Evolutionary conservation across 1,140 invertebrate genomes (phyloP).

Genomic region (Bombus impatiens): DNA sequence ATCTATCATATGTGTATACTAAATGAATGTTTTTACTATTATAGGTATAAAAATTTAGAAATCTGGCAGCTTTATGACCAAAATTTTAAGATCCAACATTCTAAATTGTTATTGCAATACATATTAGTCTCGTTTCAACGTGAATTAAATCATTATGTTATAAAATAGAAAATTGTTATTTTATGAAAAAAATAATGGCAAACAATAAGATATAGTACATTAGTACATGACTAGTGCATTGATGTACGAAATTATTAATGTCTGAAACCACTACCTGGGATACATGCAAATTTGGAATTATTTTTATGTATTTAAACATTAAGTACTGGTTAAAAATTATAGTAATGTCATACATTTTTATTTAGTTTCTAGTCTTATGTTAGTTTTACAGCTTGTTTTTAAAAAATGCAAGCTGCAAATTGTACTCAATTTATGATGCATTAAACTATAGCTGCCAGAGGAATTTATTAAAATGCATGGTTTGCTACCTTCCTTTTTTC

Average conservation of each 20-base stretch:
- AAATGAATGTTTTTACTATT: slow-evolving; percentile 61
- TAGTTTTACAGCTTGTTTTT: slow-evolving; percentile 43
- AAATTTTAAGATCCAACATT: slow-evolving; percentile 37
- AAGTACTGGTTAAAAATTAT: slow-evolving; percentile 55
- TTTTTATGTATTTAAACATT: slow-evolving; percentile 14
- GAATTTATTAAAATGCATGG: slow-evolving; percentile 58
- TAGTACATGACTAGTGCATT: slow-evolving; percentile 39
- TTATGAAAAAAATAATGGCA: slow-evolving; percentile 28
- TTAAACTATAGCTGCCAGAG: slow-evolving; percentile 69
- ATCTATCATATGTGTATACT: slow-evolving; percentile 52
- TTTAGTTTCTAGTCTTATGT: slow-evolving; percentile 61
- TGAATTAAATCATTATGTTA: slow-evolving; percentile 34
- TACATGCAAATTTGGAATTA: slow-evolving; percentile 30
- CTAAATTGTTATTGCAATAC: slow-evolving; percentile 30
- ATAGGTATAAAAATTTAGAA: slow-evolving; percentile 62
- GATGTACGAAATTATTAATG: slow-evolving; percentile 40
- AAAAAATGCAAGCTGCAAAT: slow-evolving; percentile 58
- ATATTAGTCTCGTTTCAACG: slow-evolving; percentile 28
- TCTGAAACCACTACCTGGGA: slow-evolving; percentile 13
- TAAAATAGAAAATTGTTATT: slow-evolving; percentile 26
- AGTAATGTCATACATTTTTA: slow-evolving; percentile 52
- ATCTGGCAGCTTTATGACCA: slow-evolving; percentile 61
- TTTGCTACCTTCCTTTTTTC: slow-evolving; percentile 44
- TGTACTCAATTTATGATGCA: slow-evolving; percentile 68
- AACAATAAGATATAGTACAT: slow-evolving; percentile 32